Evolutionary conservation across 2,888 invertebrate species (phyloP).

Genomic region (Acrobasis suavella): DNA sequence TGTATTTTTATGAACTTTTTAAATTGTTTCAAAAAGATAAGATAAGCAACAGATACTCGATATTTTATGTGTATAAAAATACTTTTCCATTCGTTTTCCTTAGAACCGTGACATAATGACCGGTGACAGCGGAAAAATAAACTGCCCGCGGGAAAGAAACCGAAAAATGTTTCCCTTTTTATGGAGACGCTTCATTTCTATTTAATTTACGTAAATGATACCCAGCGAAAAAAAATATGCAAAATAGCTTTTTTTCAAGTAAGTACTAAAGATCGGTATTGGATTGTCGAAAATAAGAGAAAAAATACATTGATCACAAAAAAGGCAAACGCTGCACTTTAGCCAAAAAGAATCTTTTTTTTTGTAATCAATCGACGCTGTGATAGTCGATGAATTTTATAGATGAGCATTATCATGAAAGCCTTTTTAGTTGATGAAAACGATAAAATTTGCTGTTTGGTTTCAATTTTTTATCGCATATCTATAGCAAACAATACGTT

Average conservation of each 20-base stretch:
- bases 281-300: slow-evolving; percentile 4
- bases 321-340: slow-evolving; percentile 6
- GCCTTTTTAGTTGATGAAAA: not conserved
- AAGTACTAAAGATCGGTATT: slow-evolving; percentile 5
- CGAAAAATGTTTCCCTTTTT: slow-evolving; percentile 58
- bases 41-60: not conserved
- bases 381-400: slow-evolving; percentile 7
- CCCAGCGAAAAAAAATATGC: slow-evolving; percentile 39
- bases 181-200: slow-evolving; percentile 52
- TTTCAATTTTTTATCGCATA: not conserved
- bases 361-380: slow-evolving; percentile 10
- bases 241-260: slow-evolving; percentile 23
- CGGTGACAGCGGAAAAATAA: slow-evolving; percentile 62
- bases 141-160: slow-evolving; percentile 58
- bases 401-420: slow-evolving; percentile 2
- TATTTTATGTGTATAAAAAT: not conserved
- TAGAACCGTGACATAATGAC: slow-evolving; percentile 57
- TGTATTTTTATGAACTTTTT: too few relatives aligned
- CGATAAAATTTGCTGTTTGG: not conserved
- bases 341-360: slow-evolving; percentile 5
- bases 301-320: slow-evolving; percentile 12
- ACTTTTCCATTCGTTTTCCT: slow-evolving; percentile 44
- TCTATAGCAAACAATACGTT: not conserved
- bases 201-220: slow-evolving; percentile 61
- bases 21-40: not conserved